These are phyloP conservation scores for Bugulina stolonifera DNA, from an alignment of 2,888 invertebrate genomes.

Conservation along the genomic window DNA sequence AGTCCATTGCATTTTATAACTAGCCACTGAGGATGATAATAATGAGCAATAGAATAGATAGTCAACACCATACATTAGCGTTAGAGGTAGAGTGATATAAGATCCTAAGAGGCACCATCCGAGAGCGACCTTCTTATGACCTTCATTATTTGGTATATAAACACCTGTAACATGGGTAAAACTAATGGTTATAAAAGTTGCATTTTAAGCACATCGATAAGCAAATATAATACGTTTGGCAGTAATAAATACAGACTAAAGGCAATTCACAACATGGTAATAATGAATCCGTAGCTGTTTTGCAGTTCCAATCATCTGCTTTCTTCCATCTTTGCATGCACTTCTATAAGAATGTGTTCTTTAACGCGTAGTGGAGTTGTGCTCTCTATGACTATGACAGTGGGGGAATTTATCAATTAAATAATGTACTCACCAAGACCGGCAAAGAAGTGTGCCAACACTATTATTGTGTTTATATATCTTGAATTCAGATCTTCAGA, in stretches of 20 bases:
- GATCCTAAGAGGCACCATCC: conserved; percentile 67
- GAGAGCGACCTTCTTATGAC: conserved; percentile 69
- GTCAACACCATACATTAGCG: conserved; percentile 32
- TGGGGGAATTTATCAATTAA: no score
- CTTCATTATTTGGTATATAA: conserved; percentile 84
- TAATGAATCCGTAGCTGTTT: no score
- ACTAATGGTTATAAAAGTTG: no score
- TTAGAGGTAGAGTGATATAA: conserved; percentile 66
- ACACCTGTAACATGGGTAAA: conserved; percentile 62
- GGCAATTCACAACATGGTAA: no score
- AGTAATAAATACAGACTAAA: no score
- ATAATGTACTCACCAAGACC: not conserved
- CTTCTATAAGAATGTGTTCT: no score
- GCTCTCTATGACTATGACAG: no score
- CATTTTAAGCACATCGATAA: no score
- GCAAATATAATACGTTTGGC: no score
- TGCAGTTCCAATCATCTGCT: no score
- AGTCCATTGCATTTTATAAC: conserved; percentile 74
- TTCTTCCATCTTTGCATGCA: no score
- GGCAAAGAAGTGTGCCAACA: conserved; percentile 5
- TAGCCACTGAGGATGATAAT: conserved; percentile 49
- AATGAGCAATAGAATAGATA: conserved; percentile 34
- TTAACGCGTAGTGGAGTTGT: no score
- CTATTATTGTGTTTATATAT: not conserved
- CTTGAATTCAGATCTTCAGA: not conserved